Conservation (phyloP, 64 coral and sea anemone species). For the Pocillopora damicornis region DNA sequence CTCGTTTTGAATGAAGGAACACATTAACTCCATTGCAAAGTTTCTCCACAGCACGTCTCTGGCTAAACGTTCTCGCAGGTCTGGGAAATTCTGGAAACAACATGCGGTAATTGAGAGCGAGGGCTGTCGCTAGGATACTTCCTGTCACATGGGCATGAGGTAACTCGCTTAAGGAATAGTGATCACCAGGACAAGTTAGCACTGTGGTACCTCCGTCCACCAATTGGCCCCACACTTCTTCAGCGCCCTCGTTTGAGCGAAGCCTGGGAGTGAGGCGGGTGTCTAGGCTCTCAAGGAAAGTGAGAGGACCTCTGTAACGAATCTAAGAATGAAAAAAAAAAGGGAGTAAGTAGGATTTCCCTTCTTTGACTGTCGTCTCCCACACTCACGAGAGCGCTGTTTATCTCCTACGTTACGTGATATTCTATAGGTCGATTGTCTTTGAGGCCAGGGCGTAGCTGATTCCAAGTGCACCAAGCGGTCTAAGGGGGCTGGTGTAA, state of each 20-base stretch:
- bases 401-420: no score
- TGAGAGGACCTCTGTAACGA: conserved; percentile 14
- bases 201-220: conserved; percentile 9
- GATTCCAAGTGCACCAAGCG: no score
- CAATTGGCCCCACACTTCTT: conserved; percentile 11
- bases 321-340: not conserved
- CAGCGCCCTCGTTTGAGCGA: not conserved
- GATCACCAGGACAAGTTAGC: conserved; percentile 24
- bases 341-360: no score
- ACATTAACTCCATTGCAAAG: not conserved
- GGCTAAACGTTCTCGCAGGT: not conserved
- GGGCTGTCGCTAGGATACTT: not conserved
- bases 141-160: conserved; percentile 15
- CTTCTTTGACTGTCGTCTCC: no score
- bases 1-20: conserved; percentile 7
- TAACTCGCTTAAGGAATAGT: conserved; percentile 20
- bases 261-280: not conserved
- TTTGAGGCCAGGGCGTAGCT: no score
- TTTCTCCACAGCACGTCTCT: conserved; percentile 1
- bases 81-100: conserved; percentile 22
- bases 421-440: no score
- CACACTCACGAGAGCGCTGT: no score
- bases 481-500: no score
- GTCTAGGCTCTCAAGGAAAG: conserved; percentile 6
- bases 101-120: conserved; percentile 10